Evolutionary conservation across 1,140 invertebrate species (phyloP).

Genomic region (Pygmarrhopalites habei): DNA sequence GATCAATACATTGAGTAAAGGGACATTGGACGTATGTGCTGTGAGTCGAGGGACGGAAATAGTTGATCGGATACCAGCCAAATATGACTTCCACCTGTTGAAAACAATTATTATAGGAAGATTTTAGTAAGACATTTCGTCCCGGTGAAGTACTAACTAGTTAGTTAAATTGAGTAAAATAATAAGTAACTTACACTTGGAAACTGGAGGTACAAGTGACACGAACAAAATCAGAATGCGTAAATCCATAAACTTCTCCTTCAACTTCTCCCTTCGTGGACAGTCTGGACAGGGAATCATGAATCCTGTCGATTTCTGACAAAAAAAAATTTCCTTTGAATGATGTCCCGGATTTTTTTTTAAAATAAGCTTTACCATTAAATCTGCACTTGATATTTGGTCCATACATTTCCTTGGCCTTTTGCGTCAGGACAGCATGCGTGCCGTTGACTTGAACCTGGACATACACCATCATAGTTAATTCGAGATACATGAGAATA

Average conservation of each 20-base stretch:
- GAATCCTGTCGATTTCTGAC: background rate
- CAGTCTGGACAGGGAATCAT: constrained; percentile 1
- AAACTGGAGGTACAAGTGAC: constrained; percentile 47
- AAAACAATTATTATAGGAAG: background rate
- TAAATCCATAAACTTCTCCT: constrained; percentile 53
- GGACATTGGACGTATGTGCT: constrained; percentile 17
- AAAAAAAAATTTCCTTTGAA: background rate
- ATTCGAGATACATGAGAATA: no score
- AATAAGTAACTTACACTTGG: background rate
- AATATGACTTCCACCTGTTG: background rate
- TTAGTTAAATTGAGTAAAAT: background rate
- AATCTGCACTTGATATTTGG: background rate
- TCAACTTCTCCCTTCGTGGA: constrained; percentile 48
- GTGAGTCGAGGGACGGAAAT: constrained; percentile 34
- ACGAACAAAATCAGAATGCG: constrained; percentile 58
- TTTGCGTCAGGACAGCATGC: constrained; percentile 47
- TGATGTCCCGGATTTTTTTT: background rate
- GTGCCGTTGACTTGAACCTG: background rate
- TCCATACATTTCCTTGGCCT: background rate
- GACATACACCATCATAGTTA: no score
- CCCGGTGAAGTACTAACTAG: constrained; percentile 3
- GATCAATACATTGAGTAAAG: constrained; percentile 72
- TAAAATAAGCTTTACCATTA: background rate
- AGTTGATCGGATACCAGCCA: background rate
- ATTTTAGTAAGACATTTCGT: background rate